A percentile compares a stretch with the other conserved stretches of the same genome.
Evolutionary conservation across 2,797 vertebrate species (phyloP).

Genomic region (Prunella strophiata): DNA sequence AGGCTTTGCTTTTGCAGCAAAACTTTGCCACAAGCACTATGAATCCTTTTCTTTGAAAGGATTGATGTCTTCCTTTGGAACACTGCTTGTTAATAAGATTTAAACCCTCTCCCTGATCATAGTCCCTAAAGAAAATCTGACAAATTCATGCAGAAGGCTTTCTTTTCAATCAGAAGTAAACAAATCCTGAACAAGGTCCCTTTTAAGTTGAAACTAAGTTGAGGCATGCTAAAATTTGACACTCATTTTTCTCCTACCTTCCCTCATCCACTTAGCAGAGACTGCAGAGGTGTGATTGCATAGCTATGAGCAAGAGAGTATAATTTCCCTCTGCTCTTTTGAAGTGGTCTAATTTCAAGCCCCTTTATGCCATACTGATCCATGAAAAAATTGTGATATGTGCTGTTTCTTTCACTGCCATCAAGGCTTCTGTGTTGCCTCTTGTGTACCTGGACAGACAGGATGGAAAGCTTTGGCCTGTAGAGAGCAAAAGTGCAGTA

Average conservation of each 20-base stretch:
- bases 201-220: slow-evolving; percentile 30
- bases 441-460: not conserved
- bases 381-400: not conserved
- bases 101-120: not conserved
- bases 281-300: not conserved
- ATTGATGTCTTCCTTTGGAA: slow-evolving; percentile 2
- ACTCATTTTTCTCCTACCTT: not conserved
- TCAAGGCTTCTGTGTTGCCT: not conserved
- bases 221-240: not conserved
- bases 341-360: slow-evolving; percentile 48
- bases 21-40: not conserved
- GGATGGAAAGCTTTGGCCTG: not conserved
- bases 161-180: slow-evolving; percentile 20
- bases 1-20: not conserved
- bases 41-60: not conserved
- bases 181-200: not conserved
- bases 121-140: not conserved
- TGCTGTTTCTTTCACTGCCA: not conserved
- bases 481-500: not conserved
- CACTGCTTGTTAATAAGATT: not conserved
- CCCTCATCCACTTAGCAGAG: not conserved
- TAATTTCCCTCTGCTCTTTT: slow-evolving; percentile 24
- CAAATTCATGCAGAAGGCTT: not conserved
- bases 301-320: not conserved
- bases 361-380: not conserved